phyloP scores from a whole-genome alignment of 2,797 vertebrate genomes.

The Novumbra hubbsi region DNA sequence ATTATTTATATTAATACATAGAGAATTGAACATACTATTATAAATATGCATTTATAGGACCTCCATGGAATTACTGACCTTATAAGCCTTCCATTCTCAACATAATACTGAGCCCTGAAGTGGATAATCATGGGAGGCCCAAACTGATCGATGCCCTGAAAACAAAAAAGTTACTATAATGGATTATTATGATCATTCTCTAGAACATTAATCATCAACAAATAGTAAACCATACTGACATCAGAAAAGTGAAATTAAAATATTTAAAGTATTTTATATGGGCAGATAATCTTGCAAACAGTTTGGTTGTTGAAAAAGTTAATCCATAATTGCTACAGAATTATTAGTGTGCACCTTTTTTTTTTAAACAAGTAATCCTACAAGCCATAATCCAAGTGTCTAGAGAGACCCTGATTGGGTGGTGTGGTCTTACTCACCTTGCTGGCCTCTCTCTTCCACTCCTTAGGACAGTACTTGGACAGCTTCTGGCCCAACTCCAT shows the following conservation, averaged over 20 bases:
- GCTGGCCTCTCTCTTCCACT: constrained; percentile 98
- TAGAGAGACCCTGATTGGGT: not conserved
- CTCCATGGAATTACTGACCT: constrained; percentile 69
- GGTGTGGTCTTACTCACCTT: constrained; percentile 78
- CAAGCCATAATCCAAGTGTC: not conserved
- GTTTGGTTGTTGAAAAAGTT: not conserved
- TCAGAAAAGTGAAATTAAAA: not conserved
- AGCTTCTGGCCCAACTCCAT: constrained; percentile 97
- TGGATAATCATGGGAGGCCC: constrained; percentile 98
- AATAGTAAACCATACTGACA: not conserved
- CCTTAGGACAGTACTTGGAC: constrained; percentile 98
- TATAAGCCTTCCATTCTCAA: constrained; percentile 94
- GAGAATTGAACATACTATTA: not conserved
- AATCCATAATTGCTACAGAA: not conserved
- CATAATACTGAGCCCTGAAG: constrained; percentile 97
- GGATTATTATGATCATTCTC: not conserved
- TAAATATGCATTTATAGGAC: not conserved
- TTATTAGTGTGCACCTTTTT: not conserved
- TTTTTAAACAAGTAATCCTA: not conserved
- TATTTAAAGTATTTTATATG: not conserved
- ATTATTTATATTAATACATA: not conserved
- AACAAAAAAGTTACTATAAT: constrained; percentile 10
- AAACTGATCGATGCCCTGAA: constrained; percentile 96
- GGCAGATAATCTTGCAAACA: not conserved
- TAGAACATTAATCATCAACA: not conserved